Evolutionary conservation across 2,888 invertebrate genomes (phyloP).

Genomic region (Drosophila anomalata): DNA sequence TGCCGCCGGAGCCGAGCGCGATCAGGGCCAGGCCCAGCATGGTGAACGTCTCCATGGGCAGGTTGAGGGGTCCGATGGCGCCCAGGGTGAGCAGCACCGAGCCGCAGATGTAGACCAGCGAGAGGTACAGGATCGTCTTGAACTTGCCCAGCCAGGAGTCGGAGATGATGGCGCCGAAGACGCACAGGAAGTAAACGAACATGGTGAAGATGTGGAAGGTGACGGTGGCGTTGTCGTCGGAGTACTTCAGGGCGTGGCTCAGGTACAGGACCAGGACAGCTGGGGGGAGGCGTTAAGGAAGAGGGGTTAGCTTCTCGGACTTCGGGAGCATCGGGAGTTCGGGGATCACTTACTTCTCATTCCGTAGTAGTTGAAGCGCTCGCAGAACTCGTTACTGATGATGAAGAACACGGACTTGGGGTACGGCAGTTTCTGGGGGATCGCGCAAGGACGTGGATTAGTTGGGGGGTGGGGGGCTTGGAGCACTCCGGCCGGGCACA

Average conservation of each 20-base stretch:
- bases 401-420: slow-evolving; percentile 95
- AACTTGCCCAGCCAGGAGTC: slow-evolving; percentile 93
- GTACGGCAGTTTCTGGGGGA: slow-evolving; percentile 81
- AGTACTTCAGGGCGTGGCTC: slow-evolving; percentile 87
- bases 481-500: neutral
- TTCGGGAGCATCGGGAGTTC: too few relatives aligned
- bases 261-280: slow-evolving; percentile 91
- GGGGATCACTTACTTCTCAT: slow-evolving; percentile 90
- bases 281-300: slow-evolving; percentile 79
- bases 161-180: slow-evolving; percentile 91
- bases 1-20: slow-evolving; percentile 91
- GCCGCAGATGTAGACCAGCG: slow-evolving; percentile 89
- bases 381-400: slow-evolving; percentile 97
- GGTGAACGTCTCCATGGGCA: slow-evolving; percentile 85
- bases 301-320: neutral
- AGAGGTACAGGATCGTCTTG: slow-evolving; percentile 89
- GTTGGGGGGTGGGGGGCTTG: neutral
- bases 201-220: slow-evolving; percentile 90
- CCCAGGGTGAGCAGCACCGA: slow-evolving; percentile 87
- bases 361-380: slow-evolving; percentile 97
- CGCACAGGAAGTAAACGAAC: slow-evolving; percentile 90
- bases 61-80: slow-evolving; percentile 85
- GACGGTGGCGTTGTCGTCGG: slow-evolving; percentile 88
- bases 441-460: too few relatives aligned
- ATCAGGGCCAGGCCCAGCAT: slow-evolving; percentile 88